phyloP scores from a whole-genome alignment of 2,888 invertebrate species.

The Crossocerus cetratus region DNA sequence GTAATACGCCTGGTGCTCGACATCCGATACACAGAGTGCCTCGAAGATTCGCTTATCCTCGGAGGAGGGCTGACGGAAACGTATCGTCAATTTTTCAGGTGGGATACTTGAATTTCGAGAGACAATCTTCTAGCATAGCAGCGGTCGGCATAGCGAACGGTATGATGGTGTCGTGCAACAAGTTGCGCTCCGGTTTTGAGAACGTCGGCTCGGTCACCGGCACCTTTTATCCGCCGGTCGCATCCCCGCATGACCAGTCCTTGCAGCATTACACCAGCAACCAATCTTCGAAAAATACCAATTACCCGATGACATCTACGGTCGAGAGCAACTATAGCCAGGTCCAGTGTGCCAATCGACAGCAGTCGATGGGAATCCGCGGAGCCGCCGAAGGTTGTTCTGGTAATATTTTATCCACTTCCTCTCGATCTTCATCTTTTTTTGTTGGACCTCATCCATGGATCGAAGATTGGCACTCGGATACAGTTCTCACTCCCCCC shows the following conservation, averaged over 20 bases:
- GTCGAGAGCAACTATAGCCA: constrained; percentile 71
- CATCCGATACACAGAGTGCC: too few species aligned
- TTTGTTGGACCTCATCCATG: too few species aligned
- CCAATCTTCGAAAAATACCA: constrained; percentile 66
- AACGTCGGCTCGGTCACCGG: constrained; percentile 92
- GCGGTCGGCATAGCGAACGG: constrained; percentile 91
- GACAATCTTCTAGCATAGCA: constrained; percentile 80
- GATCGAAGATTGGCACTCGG: too few species aligned
- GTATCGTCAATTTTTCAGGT: constrained; percentile 58
- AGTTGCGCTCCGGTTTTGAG: constrained; percentile 88
- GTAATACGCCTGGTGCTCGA: constrained; percentile 20
- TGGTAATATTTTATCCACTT: constrained; percentile 55
- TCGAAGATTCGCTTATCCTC: too few species aligned
- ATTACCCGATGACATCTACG: constrained; percentile 70
- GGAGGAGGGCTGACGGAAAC: neutral
- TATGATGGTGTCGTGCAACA: constrained; percentile 91
- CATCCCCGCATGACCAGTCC: constrained; percentile 88
- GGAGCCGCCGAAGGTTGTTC: constrained; percentile 71
- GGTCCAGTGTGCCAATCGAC: constrained; percentile 70
- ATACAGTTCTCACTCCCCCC: too few species aligned
- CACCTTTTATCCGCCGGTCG: constrained; percentile 92
- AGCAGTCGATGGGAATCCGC: constrained; percentile 75
- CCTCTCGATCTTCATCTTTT: too few species aligned
- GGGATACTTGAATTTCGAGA: constrained; percentile 74
- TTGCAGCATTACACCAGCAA: constrained; percentile 76